A percentile compares a stretch with the other conserved stretches of the same genome.
Evolutionary conservation across 1,140 invertebrate genomes (phyloP).

Genomic region (Drosophila santomea): DNA sequence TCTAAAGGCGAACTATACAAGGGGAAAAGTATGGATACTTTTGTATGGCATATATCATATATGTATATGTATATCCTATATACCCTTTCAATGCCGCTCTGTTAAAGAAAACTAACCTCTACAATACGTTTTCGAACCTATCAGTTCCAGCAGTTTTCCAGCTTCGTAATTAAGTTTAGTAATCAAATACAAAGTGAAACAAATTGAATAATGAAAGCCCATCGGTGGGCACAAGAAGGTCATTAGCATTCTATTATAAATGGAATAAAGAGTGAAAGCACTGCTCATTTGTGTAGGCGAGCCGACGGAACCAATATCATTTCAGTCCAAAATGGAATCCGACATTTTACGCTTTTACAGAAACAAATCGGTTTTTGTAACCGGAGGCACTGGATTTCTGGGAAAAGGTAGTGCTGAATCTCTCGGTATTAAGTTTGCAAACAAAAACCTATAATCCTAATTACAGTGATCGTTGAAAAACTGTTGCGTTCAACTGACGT

Average conservation of each 20-base stretch:
- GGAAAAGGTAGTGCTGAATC: slow-evolving; percentile 86
- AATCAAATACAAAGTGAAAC: neutral
- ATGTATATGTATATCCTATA: too few relatives aligned
- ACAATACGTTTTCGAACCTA: too few relatives aligned
- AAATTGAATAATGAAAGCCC: neutral
- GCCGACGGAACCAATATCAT: neutral
- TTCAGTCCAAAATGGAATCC: slow-evolving; percentile 17
- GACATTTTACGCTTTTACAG: slow-evolving; percentile 87
- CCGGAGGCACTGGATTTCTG: slow-evolving; percentile 90
- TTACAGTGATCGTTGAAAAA: slow-evolving; percentile 90
- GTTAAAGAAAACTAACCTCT: too few relatives aligned
- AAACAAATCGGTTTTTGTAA: slow-evolving; percentile 87
- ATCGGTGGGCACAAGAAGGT: neutral
- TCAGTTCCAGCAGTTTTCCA: neutral
- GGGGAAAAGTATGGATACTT: too few relatives aligned
- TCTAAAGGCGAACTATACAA: neutral
- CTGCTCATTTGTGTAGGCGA: neutral
- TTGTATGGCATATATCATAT: too few relatives aligned
- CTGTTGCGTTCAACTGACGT: slow-evolving; percentile 90
- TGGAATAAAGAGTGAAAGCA: neutral
- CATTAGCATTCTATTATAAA: slow-evolving; percentile 5
- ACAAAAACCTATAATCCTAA: too few relatives aligned
- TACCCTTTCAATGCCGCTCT: too few relatives aligned
- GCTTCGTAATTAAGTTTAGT: neutral
- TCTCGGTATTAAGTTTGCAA: too few relatives aligned